phyloP scores from a whole-genome alignment of 2,888 invertebrate genomes.

The Tenthredo distinguenda region DNA sequence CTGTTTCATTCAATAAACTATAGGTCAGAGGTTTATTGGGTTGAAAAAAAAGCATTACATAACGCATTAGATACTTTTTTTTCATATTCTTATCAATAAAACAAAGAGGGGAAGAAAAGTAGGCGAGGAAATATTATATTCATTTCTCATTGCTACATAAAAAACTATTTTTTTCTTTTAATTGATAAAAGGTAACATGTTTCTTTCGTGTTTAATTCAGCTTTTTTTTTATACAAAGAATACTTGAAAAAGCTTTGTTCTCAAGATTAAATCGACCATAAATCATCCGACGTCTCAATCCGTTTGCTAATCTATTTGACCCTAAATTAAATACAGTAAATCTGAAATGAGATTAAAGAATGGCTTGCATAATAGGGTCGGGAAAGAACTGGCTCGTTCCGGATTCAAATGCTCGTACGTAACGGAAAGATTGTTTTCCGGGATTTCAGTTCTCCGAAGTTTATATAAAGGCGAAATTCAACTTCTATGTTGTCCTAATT shows the following conservation, averaged over 20 bases:
- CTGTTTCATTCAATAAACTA: neutral
- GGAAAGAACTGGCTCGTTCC: neutral
- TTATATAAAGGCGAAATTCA: neutral
- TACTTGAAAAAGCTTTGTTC: neutral
- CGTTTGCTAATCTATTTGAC: neutral
- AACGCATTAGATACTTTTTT: neutral
- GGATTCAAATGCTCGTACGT: neutral
- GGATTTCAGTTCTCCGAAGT: neutral
- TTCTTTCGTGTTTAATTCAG: neutral
- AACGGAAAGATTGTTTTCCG: neutral
- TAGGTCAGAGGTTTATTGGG: neutral
- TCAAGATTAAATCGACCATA: slow-evolving; percentile 1
- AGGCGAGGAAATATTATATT: neutral
- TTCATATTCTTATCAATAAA: neutral
- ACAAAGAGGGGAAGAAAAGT: neutral
- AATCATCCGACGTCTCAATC: neutral
- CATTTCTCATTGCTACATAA: neutral
- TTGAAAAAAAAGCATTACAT: slow-evolving; percentile 13
- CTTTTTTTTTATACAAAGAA: neutral
- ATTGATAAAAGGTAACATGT: neutral
- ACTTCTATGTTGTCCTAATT: neutral
- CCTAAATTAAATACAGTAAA: slow-evolving; percentile 1
- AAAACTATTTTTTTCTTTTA: neutral
- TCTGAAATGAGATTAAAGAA: slow-evolving; percentile 15
- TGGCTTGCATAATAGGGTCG: slow-evolving; percentile 3